These are phyloP conservation scores for Reticulitermes speratus DNA, from an alignment of 1,140 invertebrate species.

Conservation along the genomic window DNA sequence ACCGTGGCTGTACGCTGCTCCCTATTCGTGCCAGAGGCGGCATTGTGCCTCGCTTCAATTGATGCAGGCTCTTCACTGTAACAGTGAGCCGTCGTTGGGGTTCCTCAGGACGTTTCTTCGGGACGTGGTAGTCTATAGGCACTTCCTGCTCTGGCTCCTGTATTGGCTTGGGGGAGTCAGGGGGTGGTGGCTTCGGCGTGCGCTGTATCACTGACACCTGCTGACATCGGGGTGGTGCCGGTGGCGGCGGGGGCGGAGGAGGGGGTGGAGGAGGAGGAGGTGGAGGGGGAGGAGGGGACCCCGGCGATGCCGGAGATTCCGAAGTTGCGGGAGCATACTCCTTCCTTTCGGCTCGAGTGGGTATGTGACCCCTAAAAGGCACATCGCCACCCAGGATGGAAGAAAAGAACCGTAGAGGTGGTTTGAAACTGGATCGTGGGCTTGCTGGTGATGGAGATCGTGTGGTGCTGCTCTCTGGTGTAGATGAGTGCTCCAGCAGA, in stretches of 20 bases:
- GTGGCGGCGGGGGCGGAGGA: conserved; percentile 30
- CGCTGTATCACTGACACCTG: conserved; percentile 75
- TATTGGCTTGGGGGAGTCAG: conserved; percentile 36
- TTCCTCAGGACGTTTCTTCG: conserved; percentile 58
- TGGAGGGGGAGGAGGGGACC: conserved; percentile 50
- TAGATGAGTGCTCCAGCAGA: not conserved
- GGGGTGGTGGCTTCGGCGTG: conserved; percentile 56
- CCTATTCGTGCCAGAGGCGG: conserved; percentile 28
- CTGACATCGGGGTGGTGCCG: conserved; percentile 35
- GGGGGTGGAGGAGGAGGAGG: conserved; percentile 51
- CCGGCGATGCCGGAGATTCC: conserved; percentile 19
- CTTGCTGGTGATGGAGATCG: conserved; percentile 29
- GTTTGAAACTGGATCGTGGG: conserved; percentile 32
- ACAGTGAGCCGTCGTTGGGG: conserved; percentile 27
- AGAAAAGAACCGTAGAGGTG: conserved; percentile 66
- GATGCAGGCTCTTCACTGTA: conserved; percentile 34
- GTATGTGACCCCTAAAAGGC: conserved; percentile 69
- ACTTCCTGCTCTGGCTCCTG: conserved; percentile 67
- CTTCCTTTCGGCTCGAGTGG: conserved; percentile 75
- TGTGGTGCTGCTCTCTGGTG: conserved; percentile 32
- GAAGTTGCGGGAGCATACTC: conserved; percentile 65
- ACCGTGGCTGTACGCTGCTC: conserved; percentile 42
- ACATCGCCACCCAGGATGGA: conserved; percentile 73
- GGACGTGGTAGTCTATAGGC: conserved; percentile 84
- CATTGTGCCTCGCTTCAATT: not conserved